Conservation (phyloP, 2,888 invertebrate genomes). For the Sinhomidia bicolor region DNA sequence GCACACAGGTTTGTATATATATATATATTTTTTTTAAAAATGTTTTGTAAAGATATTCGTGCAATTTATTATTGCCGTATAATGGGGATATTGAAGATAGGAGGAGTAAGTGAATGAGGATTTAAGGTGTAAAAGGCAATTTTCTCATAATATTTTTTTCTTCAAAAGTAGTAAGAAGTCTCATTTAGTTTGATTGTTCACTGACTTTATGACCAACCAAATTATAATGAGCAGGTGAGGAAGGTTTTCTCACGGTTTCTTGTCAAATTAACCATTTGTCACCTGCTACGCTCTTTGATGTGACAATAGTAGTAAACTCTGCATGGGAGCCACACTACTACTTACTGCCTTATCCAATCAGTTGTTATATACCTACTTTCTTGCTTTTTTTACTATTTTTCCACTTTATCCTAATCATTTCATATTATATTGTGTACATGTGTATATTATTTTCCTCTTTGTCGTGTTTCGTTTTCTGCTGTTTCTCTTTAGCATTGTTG, state of each 20-base stretch:
- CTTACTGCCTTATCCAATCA: neutral
- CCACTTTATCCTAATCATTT: conserved; percentile 44
- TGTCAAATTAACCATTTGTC: conserved; percentile 73
- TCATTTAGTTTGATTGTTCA: conserved; percentile 40
- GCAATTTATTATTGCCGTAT: conserved; percentile 13
- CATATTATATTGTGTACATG: conserved; percentile 14
- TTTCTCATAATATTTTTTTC: conserved; percentile 28
- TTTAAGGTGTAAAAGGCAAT: conserved; percentile 40
- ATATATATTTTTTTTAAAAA: neutral
- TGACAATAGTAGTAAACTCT: neutral
- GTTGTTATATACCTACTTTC: conserved; percentile 30
- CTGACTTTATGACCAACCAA: conserved; percentile 49
- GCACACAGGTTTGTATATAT: too few species aligned
- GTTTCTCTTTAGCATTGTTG: neutral
- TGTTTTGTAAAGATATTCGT: neutral
- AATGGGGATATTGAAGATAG: neutral
- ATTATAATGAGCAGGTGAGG: conserved; percentile 58
- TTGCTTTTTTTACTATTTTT: conserved; percentile 59
- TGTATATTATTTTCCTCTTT: neutral
- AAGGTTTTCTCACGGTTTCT: conserved; percentile 71
- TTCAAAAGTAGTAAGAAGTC: conserved; percentile 7
- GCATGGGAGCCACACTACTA: neutral
- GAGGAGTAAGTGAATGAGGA: neutral
- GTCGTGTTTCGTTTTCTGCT: neutral
- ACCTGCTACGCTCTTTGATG: conserved; percentile 57